Evolutionary conservation across 2,797 vertebrate genomes (phyloP), one percentile per base, ranked within the genome.

Genomic region (Cephalopachus bancanus): DNA sequence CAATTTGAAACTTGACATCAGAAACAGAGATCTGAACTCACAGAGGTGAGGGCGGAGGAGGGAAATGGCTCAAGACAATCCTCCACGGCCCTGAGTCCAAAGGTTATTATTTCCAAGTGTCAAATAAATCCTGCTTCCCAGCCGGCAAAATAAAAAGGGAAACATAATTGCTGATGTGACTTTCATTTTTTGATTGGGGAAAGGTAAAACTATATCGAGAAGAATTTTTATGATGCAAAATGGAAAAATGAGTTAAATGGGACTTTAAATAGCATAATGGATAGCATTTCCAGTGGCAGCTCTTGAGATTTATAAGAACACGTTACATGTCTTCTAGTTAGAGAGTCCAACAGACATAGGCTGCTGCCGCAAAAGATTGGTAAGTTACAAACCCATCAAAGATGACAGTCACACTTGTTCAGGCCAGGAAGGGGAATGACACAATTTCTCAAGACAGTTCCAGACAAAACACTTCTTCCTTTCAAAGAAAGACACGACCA

Each of bases 91-190:
- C 53, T 89, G 59, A 85, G 69, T 89, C 71, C 44, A 78, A 87
- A 78, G 2, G 14, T 15, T 81, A 74, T 74, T 83, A 93, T 83
- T n/a, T 89, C 71, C 65, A 89, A 95, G 33, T 78, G 86, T 44
- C 85, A 95, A 86, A 93, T 59, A 84, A 97, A 86, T 89, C 83
- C 95, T 88, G 57, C 64, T 93, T 94, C 49, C 37, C 87, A 79
- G 76, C 2, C 71, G 96, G 74, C 71, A 67, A 53, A 33, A 55
- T 79, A 84, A 78, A 93, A 87, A 62, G 78, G 14, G 37, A 92
- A 96, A 89, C 76, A 57, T 60, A 83, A 85, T 37, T 7, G 30
- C 59, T 94, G 69, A 24, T 3, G 12, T 69, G 87, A 97, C 74
- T 81, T 71, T 94, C 72, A 59, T n/a, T 96, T 94, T 78, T 93